Evolutionary conservation across 2,888 invertebrate species (phyloP), one percentile per base, ranked within the genome.

Genomic region (Tetramorium bicarinatum): DNA sequence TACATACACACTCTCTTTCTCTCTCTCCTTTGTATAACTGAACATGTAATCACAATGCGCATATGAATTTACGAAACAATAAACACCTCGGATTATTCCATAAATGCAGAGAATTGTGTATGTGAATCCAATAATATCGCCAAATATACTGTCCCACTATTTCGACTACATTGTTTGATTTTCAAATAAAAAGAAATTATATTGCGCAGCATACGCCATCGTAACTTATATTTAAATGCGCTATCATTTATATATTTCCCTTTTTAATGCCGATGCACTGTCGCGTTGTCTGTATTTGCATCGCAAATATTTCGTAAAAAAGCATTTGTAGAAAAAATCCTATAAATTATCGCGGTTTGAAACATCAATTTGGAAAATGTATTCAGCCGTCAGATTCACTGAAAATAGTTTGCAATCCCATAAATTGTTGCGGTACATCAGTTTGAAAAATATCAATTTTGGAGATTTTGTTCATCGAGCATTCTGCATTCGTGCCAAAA

Each of bases 21-120:
- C 25, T 38, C 29, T 67, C 21, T 34, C 56, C 44, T 71, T 44
- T 34, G 44, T 56, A 41, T 79, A 71, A 41, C 34, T 8, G 38
- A 56, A 44, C 21, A n/a, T 29, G 15, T 61, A 59, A 59, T 79
- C 47, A 47, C 44, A 69, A 69, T 18, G 56, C 18, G 13, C 18
- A 18, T 61, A 49, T 18, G 52, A 79, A 71, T 79, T 79, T 34
- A 25, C 38, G 59, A 71, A 79, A 79, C 47, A 71, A 59, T 79
- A 79, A 79, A 69, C 34, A 59, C 25, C 52, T 59, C 44, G 59
- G 25, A 79, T 71, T 47, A 59, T 79, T 59, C 59, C 25, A 69
- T 79, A 59, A 79, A 61, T 71, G 47, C 59, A 47, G 25, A 34
- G 34, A 25, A 47, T 4, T 2, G 21, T 34, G 4, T 34, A 1